phyloP scores from a whole-genome alignment of 2,113 vertebrate species.

The Syngnathus scovelli region DNA sequence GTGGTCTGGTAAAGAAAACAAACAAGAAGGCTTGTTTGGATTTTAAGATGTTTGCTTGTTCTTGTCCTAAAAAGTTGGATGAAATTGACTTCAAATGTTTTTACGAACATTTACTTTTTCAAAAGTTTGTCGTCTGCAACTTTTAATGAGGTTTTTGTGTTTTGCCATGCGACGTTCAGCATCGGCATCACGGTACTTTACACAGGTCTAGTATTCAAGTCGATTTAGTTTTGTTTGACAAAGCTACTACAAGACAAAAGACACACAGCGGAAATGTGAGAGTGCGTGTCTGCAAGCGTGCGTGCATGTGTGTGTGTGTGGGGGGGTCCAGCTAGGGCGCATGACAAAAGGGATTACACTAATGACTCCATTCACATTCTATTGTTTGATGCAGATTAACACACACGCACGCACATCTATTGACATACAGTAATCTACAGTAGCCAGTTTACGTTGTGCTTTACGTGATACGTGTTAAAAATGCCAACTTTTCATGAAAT shows the following conservation, averaged over 20 bases:
- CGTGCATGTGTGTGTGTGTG: conserved; percentile 17
- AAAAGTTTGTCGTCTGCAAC: no score
- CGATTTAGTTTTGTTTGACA: neutral
- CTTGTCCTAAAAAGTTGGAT: no score
- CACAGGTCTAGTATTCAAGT: neutral
- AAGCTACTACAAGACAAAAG: neutral
- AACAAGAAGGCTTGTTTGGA: neutral
- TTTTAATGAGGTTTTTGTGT: neutral
- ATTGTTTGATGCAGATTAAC: conserved; percentile 49
- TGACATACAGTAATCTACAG: conserved; percentile 27
- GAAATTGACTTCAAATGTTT: no score
- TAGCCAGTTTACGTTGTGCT: neutral
- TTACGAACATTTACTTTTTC: no score
- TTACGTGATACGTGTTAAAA: neutral
- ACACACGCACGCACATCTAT: conserved; percentile 16
- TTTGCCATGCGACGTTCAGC: neutral
- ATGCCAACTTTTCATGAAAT: no score
- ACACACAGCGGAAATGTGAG: neutral
- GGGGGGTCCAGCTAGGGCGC: conserved; percentile 16
- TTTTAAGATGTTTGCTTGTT: neutral
- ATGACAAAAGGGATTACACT: conserved; percentile 48
- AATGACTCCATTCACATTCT: conserved; percentile 46
- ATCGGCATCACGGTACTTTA: neutral
- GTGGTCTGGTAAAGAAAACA: neutral
- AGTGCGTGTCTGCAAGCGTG: conserved; percentile 1